Evolutionary conservation across 1,140 invertebrate species (phyloP).

Genomic region (Trissolcus basalis): DNA sequence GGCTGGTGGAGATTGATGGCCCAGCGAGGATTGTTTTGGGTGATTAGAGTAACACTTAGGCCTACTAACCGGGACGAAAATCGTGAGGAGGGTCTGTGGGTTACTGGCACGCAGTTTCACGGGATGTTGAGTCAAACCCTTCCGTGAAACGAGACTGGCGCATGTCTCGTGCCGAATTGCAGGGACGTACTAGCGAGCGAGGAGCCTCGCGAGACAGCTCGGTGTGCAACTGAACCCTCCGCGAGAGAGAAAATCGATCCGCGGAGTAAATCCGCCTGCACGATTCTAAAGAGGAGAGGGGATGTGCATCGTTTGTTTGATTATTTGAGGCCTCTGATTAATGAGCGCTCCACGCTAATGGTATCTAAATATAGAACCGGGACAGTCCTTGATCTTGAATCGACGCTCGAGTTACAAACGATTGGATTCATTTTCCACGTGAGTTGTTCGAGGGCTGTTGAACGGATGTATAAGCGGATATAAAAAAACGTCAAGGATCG

Average conservation of each 20-base stretch:
- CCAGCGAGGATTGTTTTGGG: neutral
- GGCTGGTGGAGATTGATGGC: neutral
- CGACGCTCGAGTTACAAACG: too few species aligned
- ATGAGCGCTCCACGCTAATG: too few species aligned
- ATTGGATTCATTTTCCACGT: too few species aligned
- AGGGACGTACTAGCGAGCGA: conserved; percentile 56
- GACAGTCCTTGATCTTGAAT: too few species aligned
- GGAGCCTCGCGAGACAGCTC: conserved; percentile 43
- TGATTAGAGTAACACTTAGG: conserved; percentile 27
- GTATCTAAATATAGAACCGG: too few species aligned
- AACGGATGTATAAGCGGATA: too few species aligned
- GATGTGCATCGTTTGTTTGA: too few species aligned
- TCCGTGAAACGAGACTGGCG: conserved; percentile 63
- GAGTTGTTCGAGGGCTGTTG: too few species aligned
- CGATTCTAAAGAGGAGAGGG: conserved; percentile 4
- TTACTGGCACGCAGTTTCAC: conserved; percentile 73
- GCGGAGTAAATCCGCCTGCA: conserved; percentile 31
- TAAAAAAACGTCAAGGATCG: too few species aligned
- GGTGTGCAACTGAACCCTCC: conserved; percentile 48
- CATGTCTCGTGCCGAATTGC: conserved; percentile 65
- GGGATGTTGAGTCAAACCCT: conserved; percentile 66
- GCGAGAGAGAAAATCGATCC: conserved; percentile 54
- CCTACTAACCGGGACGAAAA: conserved; percentile 71
- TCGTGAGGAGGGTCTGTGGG: conserved; percentile 69
- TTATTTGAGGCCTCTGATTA: too few species aligned